A percentile compares a stretch with the other conserved stretches of the same genome.
Evolutionary conservation across 2,797 vertebrate genomes (phyloP).

Genomic region (Epinephelus awoara): DNA sequence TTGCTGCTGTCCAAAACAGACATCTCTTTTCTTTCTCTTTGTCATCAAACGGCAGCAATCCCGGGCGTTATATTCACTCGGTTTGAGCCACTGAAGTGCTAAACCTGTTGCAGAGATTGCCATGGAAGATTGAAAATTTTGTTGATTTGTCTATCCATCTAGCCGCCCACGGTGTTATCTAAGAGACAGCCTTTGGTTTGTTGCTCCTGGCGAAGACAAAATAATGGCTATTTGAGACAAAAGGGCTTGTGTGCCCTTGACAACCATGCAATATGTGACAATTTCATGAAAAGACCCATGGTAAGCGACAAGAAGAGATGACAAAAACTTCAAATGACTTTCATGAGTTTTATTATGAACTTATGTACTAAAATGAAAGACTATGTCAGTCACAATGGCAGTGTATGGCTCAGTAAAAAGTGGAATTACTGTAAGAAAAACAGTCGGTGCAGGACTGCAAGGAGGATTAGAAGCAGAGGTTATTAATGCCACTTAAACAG

Average conservation of each 20-base stretch:
- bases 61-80: constrained; percentile 16
- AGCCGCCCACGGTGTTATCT: constrained; percentile 25
- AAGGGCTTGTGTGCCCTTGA: constrained; percentile 3
- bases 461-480: constrained; percentile 29
- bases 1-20: no score
- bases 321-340: background rate
- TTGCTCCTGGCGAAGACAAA: constrained; percentile 36
- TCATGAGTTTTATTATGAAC: background rate
- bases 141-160: constrained; percentile 24
- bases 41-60: background rate
- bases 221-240: constrained; percentile 31
- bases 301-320: background rate
- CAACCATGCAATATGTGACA: constrained; percentile 5
- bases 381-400: background rate
- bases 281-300: background rate
- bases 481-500: constrained; percentile 39
- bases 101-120: constrained; percentile 50
- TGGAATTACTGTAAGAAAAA: constrained; percentile 7
- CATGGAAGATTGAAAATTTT: constrained; percentile 33
- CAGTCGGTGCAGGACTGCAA: constrained; percentile 3
- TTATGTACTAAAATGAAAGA: background rate
- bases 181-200: constrained; percentile 31
- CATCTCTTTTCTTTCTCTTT: no score
- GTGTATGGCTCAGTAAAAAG: background rate
- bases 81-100: constrained; percentile 22